Evolutionary conservation across 2,113 vertebrate species (phyloP).

Genomic region (Nematolebias whitei): DNA sequence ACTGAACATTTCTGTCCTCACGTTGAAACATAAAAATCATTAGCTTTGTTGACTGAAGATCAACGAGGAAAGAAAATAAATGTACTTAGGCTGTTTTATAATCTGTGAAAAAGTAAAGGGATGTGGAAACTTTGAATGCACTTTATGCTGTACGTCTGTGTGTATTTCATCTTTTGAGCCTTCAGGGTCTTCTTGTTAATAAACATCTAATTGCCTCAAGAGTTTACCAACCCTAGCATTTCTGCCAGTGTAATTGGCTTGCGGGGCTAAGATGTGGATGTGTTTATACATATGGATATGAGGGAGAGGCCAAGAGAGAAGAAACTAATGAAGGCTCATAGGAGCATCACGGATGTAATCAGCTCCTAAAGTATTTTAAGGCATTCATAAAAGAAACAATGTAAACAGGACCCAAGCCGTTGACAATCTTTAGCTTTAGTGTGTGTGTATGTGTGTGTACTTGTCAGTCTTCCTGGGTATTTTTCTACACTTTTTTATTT

Average conservation of each 20-base stretch:
- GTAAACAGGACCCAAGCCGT: slow-evolving; percentile 25
- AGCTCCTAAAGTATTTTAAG: slow-evolving; percentile 49
- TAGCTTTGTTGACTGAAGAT: not conserved
- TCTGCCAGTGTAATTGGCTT: slow-evolving; percentile 55
- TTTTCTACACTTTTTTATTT: slow-evolving; percentile 16
- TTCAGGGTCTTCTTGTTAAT: slow-evolving; percentile 27
- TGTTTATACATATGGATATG: slow-evolving; percentile 12
- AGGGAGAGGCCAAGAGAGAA: slow-evolving; percentile 1
- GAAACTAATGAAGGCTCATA: slow-evolving; percentile 45
- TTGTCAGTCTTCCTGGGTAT: not conserved
- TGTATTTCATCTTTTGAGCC: slow-evolving; percentile 34
- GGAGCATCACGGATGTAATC: slow-evolving; percentile 53
- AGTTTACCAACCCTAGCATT: slow-evolving; percentile 23
- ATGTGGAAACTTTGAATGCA: not conserved
- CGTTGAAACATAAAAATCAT: too few relatives aligned
- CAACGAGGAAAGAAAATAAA: not conserved
- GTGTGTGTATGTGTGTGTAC: not conserved
- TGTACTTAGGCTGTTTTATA: not conserved
- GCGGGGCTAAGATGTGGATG: slow-evolving; percentile 11
- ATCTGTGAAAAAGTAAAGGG: not conserved
- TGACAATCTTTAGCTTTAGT: slow-evolving; percentile 18
- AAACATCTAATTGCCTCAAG: slow-evolving; percentile 50
- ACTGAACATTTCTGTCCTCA: not conserved
- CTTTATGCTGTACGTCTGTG: not conserved
- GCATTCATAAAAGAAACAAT: slow-evolving; percentile 25